Base-by-base conservation (phyloP, 2,888 invertebrate genomes). In the Sarcophaga rosellei region DNA sequence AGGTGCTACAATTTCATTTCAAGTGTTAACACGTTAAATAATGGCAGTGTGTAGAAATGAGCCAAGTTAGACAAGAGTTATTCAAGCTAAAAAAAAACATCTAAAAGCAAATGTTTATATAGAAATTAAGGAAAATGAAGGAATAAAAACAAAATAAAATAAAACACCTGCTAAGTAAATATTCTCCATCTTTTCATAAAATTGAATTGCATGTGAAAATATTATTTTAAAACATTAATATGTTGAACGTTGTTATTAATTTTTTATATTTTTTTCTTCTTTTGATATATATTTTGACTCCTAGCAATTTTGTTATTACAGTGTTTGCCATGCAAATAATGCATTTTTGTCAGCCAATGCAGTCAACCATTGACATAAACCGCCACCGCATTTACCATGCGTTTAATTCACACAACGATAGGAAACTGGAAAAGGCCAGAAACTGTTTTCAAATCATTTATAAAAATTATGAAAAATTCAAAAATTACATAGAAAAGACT, bases 281-380 rank as follows among this genome's bases (percentile, higher is more conserved):
- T 57, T 44, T 12, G n/a, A n/a, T 21, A 3, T 6, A 47, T 47
- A 35, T 35, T 35, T 35, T 8, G 35, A 35, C 35, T 35, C 3
- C 35, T 2, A 8, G 25, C 47, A 1, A 63, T 59, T 66, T 73
- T 66, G 17, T 53, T 44, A 20, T 79, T n/a, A 12, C 21, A 59
- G 15, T 66, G 4, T 21, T 68, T 72, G 44, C 11, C 65, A 61
- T 66, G 66, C n/a, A 17, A 59, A 66, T 57, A 63, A 59, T 65
- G 59, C 21, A 59, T 35, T 12, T 70, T 35, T 81, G 70, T 63
- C 69, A 75, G 63, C 21, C 17, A 47, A 45, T n/a, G 61, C 44
- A 66, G 63, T 65, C 81, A 69, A 68, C 74, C 77, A 73, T 62
- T 23, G 70, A 65, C 73, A 75, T 20, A 65, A 66, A 79, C 78